These are phyloP conservation scores for Phrynosoma blainvillii DNA, from an alignment of 2,113 vertebrate species.

Conservation along the genomic window DNA sequence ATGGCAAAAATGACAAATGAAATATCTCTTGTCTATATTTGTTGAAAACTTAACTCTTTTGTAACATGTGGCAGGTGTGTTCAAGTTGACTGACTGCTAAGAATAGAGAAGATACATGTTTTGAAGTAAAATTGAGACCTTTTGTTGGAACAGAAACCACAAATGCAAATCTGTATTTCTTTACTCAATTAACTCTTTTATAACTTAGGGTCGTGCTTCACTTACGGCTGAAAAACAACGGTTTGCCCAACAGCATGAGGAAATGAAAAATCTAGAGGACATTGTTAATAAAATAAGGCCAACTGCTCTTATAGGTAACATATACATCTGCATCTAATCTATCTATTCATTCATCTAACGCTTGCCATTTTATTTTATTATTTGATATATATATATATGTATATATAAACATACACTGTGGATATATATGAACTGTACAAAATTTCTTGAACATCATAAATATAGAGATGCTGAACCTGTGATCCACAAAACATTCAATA, in stretches of 20 bases:
- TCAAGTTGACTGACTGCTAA: neutral
- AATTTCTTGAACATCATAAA: no score
- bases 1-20: neutral
- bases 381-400: no score
- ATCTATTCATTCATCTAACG: neutral
- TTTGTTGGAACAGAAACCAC: conserved; percentile 2
- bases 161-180: neutral
- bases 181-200: conserved; percentile 24
- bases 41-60: neutral
- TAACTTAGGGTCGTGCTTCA: conserved; percentile 83
- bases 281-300: conserved; percentile 88
- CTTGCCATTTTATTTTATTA: conserved; percentile 38
- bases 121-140: neutral
- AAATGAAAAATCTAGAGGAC: conserved; percentile 89
- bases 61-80: neutral
- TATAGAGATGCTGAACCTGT: no score
- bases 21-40: neutral
- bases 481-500: neutral
- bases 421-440: conserved; percentile 17
- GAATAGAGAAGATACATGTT: neutral
- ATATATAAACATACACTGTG: neutral
- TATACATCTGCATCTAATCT: neutral
- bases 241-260: conserved; percentile 89
- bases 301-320: conserved; percentile 91
- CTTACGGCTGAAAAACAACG: conserved; percentile 89